These are phyloP conservation scores for Anthopleura sola DNA, from an alignment of 64 coral and sea anemone species.

Conservation along the genomic window DNA sequence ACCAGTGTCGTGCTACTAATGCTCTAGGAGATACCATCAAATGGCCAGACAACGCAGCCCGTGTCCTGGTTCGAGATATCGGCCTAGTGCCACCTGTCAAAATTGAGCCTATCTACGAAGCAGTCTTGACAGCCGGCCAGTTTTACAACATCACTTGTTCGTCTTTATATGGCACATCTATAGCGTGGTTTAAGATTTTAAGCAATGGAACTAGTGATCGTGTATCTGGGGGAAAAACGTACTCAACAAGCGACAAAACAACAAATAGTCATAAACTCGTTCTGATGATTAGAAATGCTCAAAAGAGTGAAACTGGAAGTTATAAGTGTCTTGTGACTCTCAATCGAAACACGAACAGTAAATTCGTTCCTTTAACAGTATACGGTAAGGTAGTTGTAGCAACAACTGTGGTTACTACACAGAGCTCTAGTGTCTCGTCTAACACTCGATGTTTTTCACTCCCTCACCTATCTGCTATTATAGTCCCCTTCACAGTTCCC, in stretches of 20 bases:
- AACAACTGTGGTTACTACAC: too few species aligned
- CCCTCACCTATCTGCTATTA: too few species aligned
- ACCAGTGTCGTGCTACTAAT: background rate
- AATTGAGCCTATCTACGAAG: background rate
- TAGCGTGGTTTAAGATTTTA: slow-evolving; percentile 31
- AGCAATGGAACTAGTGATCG: too few species aligned
- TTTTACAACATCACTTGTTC: background rate
- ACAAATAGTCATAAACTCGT: background rate
- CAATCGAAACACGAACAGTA: background rate
- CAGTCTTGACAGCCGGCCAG: background rate
- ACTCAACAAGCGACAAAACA: background rate
- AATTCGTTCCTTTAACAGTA: background rate
- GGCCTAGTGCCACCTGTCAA: background rate
- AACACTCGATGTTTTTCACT: too few species aligned
- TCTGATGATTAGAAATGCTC: slow-evolving; percentile 43
- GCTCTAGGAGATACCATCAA: background rate
- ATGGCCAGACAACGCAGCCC: background rate
- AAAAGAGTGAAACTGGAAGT: background rate
- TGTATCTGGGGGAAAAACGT: background rate
- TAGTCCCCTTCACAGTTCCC: too few species aligned
- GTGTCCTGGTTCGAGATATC: background rate
- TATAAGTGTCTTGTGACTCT: slow-evolving; percentile 25
- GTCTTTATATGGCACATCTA: background rate
- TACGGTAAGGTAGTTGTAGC: slow-evolving; percentile 19
- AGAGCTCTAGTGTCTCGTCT: too few species aligned